These are phyloP conservation scores for Sciurus carolinensis DNA, from an alignment of 2,797 vertebrate species.

Conservation along the genomic window DNA sequence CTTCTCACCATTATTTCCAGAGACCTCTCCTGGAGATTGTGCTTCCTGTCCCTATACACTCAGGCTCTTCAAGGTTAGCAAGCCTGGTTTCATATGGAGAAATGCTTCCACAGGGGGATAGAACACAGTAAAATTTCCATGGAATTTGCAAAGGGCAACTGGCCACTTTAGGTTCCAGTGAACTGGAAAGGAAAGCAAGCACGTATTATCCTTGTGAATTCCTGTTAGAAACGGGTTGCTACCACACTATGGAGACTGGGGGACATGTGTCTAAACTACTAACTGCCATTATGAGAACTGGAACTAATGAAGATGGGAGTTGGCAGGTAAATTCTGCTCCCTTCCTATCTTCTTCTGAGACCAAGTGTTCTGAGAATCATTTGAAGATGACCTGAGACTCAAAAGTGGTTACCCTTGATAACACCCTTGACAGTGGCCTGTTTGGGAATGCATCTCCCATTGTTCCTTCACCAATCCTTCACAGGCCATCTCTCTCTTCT, in stretches of 20 bases:
- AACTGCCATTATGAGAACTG: too few relatives aligned
- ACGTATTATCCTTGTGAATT: background rate
- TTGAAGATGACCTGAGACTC: background rate
- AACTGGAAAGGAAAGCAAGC: background rate
- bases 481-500: accelerated
- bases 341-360: background rate
- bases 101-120: accelerated
- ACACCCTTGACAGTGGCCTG: background rate
- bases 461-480: accelerated
- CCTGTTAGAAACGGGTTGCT: background rate
- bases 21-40: background rate
- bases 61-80: background rate
- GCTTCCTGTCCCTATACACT: background rate
- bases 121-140: background rate
- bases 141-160: background rate
- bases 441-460: background rate
- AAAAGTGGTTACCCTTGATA: accelerated
- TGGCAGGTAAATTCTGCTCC: background rate
- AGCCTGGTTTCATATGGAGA: background rate
- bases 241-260: accelerated
- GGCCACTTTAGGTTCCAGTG: background rate
- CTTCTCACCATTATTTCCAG: background rate
- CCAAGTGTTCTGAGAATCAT: background rate
- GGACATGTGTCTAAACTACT: accelerated
- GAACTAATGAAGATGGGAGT: accelerated